A percentile compares a stretch with the other conserved stretches of the same genome.
Conservation (phyloP, 2,113 vertebrate genomes). For the Pachyramphus minor region DNA sequence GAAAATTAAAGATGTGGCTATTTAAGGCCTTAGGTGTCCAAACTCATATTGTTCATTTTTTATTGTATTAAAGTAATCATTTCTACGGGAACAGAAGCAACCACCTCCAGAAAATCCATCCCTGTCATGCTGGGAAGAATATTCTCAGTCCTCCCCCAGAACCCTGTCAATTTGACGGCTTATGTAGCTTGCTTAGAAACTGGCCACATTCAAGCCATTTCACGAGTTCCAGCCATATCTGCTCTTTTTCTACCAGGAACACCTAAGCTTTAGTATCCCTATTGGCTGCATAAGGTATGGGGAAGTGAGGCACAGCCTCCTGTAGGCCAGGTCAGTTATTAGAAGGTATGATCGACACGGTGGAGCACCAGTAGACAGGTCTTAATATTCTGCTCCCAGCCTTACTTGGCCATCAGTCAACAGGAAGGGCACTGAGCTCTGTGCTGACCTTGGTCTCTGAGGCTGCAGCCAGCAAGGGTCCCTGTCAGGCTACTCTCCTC, state of each 20-base stretch:
- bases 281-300: not conserved
- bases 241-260: not conserved
- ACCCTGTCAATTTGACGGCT: not conserved
- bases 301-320: not conserved
- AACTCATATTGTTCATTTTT: conserved; percentile 35
- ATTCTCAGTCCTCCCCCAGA: conserved; percentile 11
- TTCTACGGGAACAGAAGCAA: conserved; percentile 45
- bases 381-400: not conserved
- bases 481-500: not conserved
- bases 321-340: not conserved
- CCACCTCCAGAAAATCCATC: conserved; percentile 51
- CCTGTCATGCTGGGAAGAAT: conserved; percentile 37
- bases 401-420: not conserved
- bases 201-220: not conserved
- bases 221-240: not conserved
- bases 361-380: not conserved
- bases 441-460: rapidly evolving
- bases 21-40: conserved; percentile 48
- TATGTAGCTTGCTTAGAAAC: not conserved
- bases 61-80: conserved; percentile 49
- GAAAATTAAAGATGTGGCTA: conserved; percentile 50
- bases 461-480: not conserved
- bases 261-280: not conserved
- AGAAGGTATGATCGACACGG: not conserved
- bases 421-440: not conserved